phyloP scores from a whole-genome alignment of 64 coral and sea anemone species.

The Cladopsammia gracilis region DNA sequence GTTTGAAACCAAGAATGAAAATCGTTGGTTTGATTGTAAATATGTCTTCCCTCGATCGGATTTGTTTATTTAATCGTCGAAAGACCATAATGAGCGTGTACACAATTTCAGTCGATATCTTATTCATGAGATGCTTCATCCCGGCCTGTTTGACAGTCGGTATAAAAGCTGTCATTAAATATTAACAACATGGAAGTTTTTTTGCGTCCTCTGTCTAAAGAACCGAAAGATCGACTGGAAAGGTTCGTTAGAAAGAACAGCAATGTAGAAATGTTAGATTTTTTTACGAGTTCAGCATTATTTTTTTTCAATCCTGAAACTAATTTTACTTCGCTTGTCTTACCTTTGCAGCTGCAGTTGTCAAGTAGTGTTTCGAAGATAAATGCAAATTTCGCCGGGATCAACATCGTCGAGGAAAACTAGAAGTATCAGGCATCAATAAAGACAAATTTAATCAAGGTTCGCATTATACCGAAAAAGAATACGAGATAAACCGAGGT shows the following conservation, averaged over 20 bases:
- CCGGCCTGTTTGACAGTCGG: slow-evolving; percentile 33
- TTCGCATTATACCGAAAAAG: neutral
- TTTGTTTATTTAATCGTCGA: neutral
- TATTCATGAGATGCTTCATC: neutral
- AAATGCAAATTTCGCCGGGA: slow-evolving; percentile 34
- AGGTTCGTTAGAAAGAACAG: neutral
- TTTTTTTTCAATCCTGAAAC: neutral
- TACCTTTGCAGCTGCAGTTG: neutral
- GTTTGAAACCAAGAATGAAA: neutral
- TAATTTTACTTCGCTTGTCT: neutral
- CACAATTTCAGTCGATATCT: neutral
- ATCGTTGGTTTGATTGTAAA: neutral
- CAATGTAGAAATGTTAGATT: neutral
- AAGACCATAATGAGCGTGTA: slow-evolving; percentile 7
- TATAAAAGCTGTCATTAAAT: slow-evolving; percentile 36
- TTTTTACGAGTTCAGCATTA: neutral
- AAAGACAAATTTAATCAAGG: neutral
- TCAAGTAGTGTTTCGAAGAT: neutral
- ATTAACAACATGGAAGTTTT: slow-evolving; percentile 38
- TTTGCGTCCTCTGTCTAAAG: slow-evolving; percentile 13
- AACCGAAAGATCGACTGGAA: neutral
- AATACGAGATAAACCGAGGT: neutral
- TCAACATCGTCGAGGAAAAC: slow-evolving; percentile 28
- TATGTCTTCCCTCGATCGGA: neutral
- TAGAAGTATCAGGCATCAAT: neutral